Evolutionary conservation across 1,140 invertebrate species (phyloP), one percentile per base, ranked within the genome.

Genomic region (Coenobita brevimanus): DNA sequence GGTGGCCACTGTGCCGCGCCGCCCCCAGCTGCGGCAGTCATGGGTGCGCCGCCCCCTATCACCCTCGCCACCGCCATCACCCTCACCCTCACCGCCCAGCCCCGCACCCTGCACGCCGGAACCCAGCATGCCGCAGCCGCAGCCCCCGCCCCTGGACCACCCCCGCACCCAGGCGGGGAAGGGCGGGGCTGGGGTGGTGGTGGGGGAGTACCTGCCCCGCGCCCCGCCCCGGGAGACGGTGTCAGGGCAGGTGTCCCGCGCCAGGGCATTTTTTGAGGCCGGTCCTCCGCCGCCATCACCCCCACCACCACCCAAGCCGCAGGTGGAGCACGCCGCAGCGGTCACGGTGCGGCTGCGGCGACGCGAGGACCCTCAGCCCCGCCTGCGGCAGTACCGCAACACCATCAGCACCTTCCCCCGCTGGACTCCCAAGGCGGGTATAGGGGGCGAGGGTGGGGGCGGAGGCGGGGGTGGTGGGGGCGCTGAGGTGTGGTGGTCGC

Each of bases 181-280:
- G 46, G 46, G 6, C 6, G 46, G 6, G 46, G 6, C 6, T 8
- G 46, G 46, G 46, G 46, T 50, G 46, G 46, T 50, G 17, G 46
- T 50, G 46, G 46, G 46, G 46, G 6, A 50, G 17, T 50, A 50
- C 17, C 46, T 8, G 17, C 6, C 8, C 46, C 60, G 73, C 17
- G 3, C 75, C 0, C 24, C 73, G 54, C 15, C 46, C 10, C 69
- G 46, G 21, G 84, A 87, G 17, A 15, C 69, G 38, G n/a, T 10
- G 24, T 50, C 75, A 0, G 84, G 84, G 4, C 73, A 38, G 36
- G 84, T 87, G 27, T 69, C 75, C 0, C 36, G 76, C 6, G 57
- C 76, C 13, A 79, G 50, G n/a, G 84, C 84, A 15, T 69, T 87
- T 17, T 87, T 87, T 41, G 84, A 87, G 43, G 46, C 84, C 0